Conservation (phyloP, 1,140 invertebrate species). For the Daktulosphaira vitifoliae region DNA sequence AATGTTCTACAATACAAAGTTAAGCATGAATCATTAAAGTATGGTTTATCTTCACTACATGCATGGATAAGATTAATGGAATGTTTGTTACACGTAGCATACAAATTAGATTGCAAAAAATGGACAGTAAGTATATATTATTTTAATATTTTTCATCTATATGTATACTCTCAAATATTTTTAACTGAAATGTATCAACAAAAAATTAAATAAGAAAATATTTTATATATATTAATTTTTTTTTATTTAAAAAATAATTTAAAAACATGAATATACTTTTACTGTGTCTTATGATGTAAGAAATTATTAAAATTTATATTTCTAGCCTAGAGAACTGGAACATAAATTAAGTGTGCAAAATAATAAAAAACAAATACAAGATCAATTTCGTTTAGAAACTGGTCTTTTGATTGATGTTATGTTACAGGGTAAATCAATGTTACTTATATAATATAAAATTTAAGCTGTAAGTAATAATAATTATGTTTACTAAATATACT, state of each 20-base stretch:
- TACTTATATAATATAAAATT: slow-evolving; percentile 36
- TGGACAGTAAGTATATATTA: slow-evolving; percentile 35
- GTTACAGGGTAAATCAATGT: slow-evolving; percentile 12
- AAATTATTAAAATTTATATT: too few species aligned
- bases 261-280: too few species aligned
- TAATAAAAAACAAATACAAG: not conserved
- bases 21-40: slow-evolving; percentile 33
- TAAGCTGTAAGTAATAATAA: slow-evolving; percentile 33
- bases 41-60: slow-evolving; percentile 34
- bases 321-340: too few species aligned
- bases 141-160: too few species aligned
- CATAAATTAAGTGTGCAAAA: too few species aligned
- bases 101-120: slow-evolving; percentile 30
- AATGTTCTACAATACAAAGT: not conserved
- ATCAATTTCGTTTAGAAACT: not conserved
- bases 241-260: too few species aligned
- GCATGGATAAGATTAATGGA: slow-evolving; percentile 35
- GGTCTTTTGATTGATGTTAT: not conserved
- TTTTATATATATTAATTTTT: too few species aligned
- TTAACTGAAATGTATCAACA: too few species aligned
- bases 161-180: too few species aligned
- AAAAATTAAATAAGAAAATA: too few species aligned
- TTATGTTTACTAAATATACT: slow-evolving; percentile 40
- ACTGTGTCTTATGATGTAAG: too few species aligned
- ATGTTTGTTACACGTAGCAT: slow-evolving; percentile 34